Conservation (phyloP, 2,888 invertebrate species). For the Agriopis aurantiaria region DNA sequence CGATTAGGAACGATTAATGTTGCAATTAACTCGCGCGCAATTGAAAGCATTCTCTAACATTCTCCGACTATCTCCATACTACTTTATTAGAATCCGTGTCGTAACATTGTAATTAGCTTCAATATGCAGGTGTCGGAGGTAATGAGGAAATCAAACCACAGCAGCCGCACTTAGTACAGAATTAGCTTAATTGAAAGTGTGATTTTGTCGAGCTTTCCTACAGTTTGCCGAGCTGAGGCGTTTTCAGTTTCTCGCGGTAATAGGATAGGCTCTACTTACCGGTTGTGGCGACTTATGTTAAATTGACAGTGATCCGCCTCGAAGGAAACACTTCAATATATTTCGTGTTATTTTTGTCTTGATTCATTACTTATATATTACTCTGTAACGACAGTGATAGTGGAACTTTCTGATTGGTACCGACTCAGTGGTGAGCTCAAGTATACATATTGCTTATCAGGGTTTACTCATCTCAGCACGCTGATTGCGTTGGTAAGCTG, state of each 20-base stretch:
- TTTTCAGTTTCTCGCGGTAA: slow-evolving; percentile 8
- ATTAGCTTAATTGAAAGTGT: slow-evolving; percentile 21
- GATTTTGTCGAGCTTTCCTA: slow-evolving; percentile 19
- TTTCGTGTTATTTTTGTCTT: slow-evolving; percentile 1
- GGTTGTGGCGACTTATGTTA: slow-evolving; percentile 3
- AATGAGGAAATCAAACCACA: slow-evolving; percentile 28
- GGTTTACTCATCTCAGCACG: no score
- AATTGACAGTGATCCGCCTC: slow-evolving; percentile 25
- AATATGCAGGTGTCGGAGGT: slow-evolving; percentile 22
- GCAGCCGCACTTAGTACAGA: slow-evolving; percentile 13
- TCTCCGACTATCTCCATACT: not conserved
- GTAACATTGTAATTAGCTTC: slow-evolving; percentile 20
- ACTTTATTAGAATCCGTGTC: not conserved
- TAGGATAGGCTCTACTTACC: slow-evolving; percentile 23
- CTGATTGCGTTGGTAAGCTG: no score
- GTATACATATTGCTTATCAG: no score
- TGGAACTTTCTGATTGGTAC: no score
- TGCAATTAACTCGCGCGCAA: slow-evolving; percentile 6
- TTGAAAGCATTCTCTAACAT: slow-evolving; percentile 7
- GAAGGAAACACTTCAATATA: slow-evolving; percentile 26
- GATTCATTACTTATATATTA: not conserved
- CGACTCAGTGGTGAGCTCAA: no score
- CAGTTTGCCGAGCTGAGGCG: slow-evolving; percentile 11
- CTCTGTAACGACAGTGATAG: no score
- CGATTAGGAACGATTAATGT: slow-evolving; percentile 8